Base-by-base conservation (phyloP, 2,888 invertebrate species). In the Andrena camellia region DNA sequence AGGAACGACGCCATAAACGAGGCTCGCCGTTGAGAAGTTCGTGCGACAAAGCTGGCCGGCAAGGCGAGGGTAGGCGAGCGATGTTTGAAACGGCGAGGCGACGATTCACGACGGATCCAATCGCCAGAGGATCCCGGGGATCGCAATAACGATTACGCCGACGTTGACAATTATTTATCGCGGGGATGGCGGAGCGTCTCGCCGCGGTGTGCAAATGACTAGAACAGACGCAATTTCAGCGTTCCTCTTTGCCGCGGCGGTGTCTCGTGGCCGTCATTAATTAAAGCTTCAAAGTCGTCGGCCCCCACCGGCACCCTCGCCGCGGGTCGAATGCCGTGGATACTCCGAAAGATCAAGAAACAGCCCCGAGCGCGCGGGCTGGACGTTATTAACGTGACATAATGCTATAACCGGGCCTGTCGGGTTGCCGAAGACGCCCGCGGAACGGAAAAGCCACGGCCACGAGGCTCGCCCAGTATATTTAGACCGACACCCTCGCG, bases 331-430 rank as follows among this genome's bases (percentile, higher is more conserved):
- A 90, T 91, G 74, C 88, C 87, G 82, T 69, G 85, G 88, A 89
- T 88, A 85, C 77, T 78, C 84, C 17, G 78, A 85, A 83, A 89
- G 90, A 90, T 90, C 89, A 89, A 90, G 90, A 90, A 86, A 87
- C 85, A 74, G 85, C 75, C 54, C 76, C 31, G 75, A 29, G 63
- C 81, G 82, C 66, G 70, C 66, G 60, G 83, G 79, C 86, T 84
- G 88, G 86, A 90, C 89, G 90, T 92, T 92, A 92, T 92, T 92
- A 92, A 92, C 91, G 91, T 92, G 92, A 92, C 92, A 92, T 92
- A 92, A 92, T 79, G 89, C 89, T 86, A 87, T 86, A 89, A 88
- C 84, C 86, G 85, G 76, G 78, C 13, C 33, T 20, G 23, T 54
- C 73, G 57, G 57, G 23, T 72, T 70, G 50, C 66, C 73, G 60